Conservation (phyloP, 92 coral and sea anemone genomes). For the Zoanthus gigantus region DNA sequence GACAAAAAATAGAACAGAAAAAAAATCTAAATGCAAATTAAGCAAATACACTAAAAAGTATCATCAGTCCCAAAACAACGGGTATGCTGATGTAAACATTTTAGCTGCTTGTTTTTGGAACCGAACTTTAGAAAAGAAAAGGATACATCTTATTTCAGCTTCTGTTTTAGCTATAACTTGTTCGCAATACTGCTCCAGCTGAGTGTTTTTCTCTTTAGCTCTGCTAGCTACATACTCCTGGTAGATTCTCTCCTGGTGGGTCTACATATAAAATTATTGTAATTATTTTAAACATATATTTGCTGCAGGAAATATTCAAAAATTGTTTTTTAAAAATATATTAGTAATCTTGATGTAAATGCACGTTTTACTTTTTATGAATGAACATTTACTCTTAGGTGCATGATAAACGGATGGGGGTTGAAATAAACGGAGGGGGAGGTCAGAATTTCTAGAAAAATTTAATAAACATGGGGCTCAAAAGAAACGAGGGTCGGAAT, state of each 20-base stretch:
- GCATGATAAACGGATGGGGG: too few relatives aligned
- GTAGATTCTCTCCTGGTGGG: conserved; percentile 65
- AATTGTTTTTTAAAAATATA: not conserved
- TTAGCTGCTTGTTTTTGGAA: not conserved
- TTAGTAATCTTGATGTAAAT: too few relatives aligned
- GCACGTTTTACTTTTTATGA: too few relatives aligned
- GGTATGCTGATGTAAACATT: not conserved
- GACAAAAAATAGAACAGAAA: not conserved
- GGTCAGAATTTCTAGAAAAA: too few relatives aligned
- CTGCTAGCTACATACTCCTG: conserved; percentile 60
- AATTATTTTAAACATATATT: not conserved
- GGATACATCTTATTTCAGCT: conserved; percentile 67
- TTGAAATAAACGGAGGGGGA: too few relatives aligned
- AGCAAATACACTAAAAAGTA: too few relatives aligned
- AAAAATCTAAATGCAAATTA: too few relatives aligned
- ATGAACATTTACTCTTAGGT: too few relatives aligned
- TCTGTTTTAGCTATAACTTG: conserved; percentile 65
- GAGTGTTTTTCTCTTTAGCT: conserved; percentile 62
- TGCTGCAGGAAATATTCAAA: not conserved
- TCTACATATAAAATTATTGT: conserved; percentile 10
- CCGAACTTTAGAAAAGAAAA: not conserved
- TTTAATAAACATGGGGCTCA: too few relatives aligned
- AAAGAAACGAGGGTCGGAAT: too few relatives aligned
- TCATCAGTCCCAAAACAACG: not conserved
- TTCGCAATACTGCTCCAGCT: conserved; percentile 63